Conservation (phyloP, 2,797 vertebrate genomes). For the Muscicapa comitata region DNA sequence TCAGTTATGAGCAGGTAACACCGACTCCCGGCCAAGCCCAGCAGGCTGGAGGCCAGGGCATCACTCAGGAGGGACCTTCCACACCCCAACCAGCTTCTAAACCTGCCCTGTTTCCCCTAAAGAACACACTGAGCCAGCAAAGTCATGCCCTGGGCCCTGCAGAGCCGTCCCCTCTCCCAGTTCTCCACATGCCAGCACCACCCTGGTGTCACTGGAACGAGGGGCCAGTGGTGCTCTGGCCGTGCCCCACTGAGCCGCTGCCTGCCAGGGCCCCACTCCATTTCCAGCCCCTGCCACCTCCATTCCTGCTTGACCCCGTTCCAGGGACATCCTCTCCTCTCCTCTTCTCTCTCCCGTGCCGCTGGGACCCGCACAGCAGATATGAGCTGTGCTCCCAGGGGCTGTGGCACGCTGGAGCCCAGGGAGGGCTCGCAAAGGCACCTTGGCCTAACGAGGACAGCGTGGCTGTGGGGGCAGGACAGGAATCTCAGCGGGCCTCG, state of each 20-base stretch:
- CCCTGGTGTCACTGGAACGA: fast-evolving
- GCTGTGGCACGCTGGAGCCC: not conserved
- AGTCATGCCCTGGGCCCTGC: not conserved
- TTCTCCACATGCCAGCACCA: not conserved
- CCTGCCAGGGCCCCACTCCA: not conserved
- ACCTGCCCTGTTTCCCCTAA: not conserved
- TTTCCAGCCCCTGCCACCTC: not conserved
- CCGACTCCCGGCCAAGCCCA: not conserved
- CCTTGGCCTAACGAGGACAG: slow-evolving; percentile 1
- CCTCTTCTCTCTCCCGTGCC: not conserved
- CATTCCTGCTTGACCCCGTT: slow-evolving; percentile 2
- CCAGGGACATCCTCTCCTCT: slow-evolving; percentile 1
- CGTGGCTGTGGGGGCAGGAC: fast-evolving
- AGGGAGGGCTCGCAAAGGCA: slow-evolving; percentile 14
- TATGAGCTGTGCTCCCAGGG: not conserved
- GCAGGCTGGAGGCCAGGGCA: not conserved
- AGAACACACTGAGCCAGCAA: not conserved
- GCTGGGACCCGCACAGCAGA: not conserved
- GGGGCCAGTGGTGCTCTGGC: fast-evolving
- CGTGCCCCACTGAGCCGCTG: fast-evolving
- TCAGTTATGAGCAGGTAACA: not conserved
- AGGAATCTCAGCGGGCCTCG: fast-evolving
- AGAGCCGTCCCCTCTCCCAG: fast-evolving
- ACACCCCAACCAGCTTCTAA: not conserved
- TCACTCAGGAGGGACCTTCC: not conserved